Evolutionary conservation across 2,888 invertebrate species (phyloP).

Genomic region (Aquatica leii): DNA sequence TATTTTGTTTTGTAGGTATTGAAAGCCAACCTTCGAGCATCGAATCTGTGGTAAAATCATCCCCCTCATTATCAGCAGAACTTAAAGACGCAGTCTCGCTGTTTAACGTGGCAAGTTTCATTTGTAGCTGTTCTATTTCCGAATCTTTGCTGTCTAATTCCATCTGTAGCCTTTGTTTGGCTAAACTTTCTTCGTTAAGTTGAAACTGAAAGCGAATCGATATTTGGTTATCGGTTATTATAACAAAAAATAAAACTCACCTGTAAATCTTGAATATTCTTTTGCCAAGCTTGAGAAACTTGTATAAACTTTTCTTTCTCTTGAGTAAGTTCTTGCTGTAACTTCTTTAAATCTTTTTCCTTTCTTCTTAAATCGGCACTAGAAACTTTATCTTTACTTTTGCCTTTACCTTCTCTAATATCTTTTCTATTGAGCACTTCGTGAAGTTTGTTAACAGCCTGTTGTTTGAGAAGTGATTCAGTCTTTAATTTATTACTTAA

Average conservation of each 20-base stretch:
- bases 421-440: constrained; percentile 96
- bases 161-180: constrained; percentile 86
- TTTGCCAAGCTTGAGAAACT: constrained; percentile 82
- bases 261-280: constrained; percentile 82
- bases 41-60: constrained; percentile 74
- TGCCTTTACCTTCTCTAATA: constrained; percentile 72
- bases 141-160: constrained; percentile 97
- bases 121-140: constrained; percentile 91
- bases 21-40: constrained; percentile 96
- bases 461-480: constrained; percentile 87
- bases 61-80: constrained; percentile 87
- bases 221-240: no score
- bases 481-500: constrained; percentile 84
- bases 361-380: constrained; percentile 84
- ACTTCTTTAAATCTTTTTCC: constrained; percentile 92
- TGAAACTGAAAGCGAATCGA: constrained; percentile 72
- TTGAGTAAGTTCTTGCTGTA: constrained; percentile 92
- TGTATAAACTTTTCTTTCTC: constrained; percentile 96
- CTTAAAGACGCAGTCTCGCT: constrained; percentile 92
- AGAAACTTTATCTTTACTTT: constrained; percentile 82
- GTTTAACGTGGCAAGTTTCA: constrained; percentile 80
- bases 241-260: constrained; percentile 44
- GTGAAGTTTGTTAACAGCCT: constrained; percentile 96
- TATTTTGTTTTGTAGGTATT: constrained; percentile 94
- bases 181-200: constrained; percentile 81